A percentile compares a stretch with the other conserved stretches of the same genome.
Evolutionary conservation across 2,888 invertebrate species (phyloP).

Genomic region (Megastigmus dorsalis): DNA sequence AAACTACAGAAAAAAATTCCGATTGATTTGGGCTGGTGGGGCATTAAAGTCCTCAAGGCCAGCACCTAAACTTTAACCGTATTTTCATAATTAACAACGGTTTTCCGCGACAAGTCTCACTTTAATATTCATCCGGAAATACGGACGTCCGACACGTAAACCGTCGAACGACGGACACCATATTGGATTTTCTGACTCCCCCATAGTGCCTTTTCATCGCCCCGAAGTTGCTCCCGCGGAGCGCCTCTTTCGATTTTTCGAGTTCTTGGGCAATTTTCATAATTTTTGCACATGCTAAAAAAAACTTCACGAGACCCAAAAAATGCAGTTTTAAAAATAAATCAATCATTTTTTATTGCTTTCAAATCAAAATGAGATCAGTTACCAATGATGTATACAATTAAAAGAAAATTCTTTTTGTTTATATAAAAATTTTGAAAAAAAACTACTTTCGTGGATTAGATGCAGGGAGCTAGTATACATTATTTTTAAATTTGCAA

Average conservation of each 20-base stretch:
- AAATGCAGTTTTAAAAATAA: background rate
- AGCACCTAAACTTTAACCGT: constrained; percentile 63
- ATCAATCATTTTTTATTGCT: too few species aligned
- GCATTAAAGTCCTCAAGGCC: constrained; percentile 57
- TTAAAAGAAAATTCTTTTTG: too few species aligned
- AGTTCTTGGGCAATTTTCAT: constrained; percentile 1
- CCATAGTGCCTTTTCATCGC: constrained; percentile 24
- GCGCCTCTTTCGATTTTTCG: constrained; percentile 17
- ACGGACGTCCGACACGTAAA: constrained; percentile 57
- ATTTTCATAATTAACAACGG: constrained; percentile 67
- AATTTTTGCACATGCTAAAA: background rate
- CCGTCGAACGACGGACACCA: constrained; percentile 66
- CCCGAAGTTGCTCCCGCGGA: constrained; percentile 34
- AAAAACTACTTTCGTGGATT: too few species aligned
- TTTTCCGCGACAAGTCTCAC: constrained; percentile 6
- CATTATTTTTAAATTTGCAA: too few species aligned
- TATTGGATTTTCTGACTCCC: constrained; percentile 66
- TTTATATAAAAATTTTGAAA: too few species aligned
- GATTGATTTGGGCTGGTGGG: constrained; percentile 37
- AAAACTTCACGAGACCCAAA: too few species aligned
- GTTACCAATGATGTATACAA: too few species aligned
- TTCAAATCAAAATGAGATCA: too few species aligned
- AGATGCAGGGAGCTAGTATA: too few species aligned
- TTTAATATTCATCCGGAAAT: constrained; percentile 12
- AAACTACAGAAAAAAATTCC: constrained; percentile 7